These are phyloP conservation scores for Halcyon chelicuti DNA, from an alignment of 2,797 vertebrate species.

Conservation along the genomic window DNA sequence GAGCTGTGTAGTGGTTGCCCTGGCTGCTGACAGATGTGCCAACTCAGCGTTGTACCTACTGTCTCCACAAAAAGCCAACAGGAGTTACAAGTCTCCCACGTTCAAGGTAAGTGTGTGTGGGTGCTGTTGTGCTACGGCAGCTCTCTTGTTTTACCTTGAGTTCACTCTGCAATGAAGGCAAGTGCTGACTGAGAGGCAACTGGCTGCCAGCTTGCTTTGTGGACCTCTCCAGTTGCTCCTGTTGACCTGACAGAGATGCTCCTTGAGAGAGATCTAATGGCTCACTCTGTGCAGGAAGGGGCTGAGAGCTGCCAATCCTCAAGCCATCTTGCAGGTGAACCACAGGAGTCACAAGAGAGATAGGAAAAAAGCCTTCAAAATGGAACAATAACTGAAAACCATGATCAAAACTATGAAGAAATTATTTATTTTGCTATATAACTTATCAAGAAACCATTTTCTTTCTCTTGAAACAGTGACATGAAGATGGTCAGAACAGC, in stretches of 20 bases:
- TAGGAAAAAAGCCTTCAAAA: background rate
- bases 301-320: background rate
- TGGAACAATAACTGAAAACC: background rate
- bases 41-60: background rate
- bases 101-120: background rate
- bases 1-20: background rate
- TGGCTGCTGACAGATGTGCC: background rate
- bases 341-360: background rate
- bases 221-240: background rate
- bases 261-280: background rate
- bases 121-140: background rate
- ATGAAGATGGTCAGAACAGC: background rate
- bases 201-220: background rate
- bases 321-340: background rate
- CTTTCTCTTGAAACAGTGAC: background rate
- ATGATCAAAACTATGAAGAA: background rate
- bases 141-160: background rate
- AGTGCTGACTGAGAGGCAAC: background rate
- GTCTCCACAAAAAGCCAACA: background rate
- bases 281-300: background rate
- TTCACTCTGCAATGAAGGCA: background rate
- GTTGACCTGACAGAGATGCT: background rate
- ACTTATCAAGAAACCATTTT: background rate
- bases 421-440: background rate
- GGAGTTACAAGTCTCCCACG: background rate